A percentile compares a stretch with the other conserved stretches of the same genome.
These are phyloP conservation scores for Luidia sarsii DNA, from an alignment of 53 echinoderm and acorn worm species.

Conservation along the genomic window DNA sequence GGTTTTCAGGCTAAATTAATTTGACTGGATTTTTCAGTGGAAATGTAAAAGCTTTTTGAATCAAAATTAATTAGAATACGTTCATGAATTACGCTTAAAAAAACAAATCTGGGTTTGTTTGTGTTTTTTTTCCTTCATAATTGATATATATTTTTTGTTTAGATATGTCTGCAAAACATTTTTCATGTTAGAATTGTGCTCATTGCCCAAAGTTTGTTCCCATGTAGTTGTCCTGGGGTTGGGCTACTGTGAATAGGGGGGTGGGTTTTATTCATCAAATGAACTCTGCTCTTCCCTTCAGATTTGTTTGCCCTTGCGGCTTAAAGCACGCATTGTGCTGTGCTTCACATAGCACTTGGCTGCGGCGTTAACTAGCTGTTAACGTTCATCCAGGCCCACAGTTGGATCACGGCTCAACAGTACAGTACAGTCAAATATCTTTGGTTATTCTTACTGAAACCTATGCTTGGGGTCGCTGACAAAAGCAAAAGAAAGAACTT, in stretches of 20 bases:
- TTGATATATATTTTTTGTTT: too few species aligned
- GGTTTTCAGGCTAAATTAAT: too few species aligned
- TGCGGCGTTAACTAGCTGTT: constrained; percentile 89
- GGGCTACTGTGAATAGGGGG: constrained; percentile 6
- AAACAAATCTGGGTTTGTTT: too few species aligned
- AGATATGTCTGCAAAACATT: constrained; percentile 20
- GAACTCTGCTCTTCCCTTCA: constrained; percentile 68
- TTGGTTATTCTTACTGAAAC: constrained; percentile 56
- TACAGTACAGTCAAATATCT: constrained; percentile 73
- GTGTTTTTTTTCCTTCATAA: too few species aligned
- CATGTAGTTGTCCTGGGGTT: constrained; percentile 46
- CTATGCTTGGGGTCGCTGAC: constrained; percentile 61
- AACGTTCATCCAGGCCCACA: constrained; percentile 68
- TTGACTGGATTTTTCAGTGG: too few species aligned
- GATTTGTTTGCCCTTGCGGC: constrained; percentile 69
- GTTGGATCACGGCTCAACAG: constrained; percentile 65
- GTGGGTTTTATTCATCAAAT: constrained; percentile 55
- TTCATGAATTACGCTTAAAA: too few species aligned
- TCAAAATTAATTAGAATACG: too few species aligned
- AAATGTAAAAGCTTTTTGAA: too few species aligned
- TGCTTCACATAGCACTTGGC: constrained; percentile 92
- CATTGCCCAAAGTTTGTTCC: constrained; percentile 51
- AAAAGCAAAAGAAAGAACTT: constrained; percentile 40
- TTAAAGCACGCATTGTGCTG: constrained; percentile 98
- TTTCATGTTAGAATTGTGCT: constrained; percentile 9